phyloP scores from a whole-genome alignment of 1,140 invertebrate species.

The Tribolium madens region DNA sequence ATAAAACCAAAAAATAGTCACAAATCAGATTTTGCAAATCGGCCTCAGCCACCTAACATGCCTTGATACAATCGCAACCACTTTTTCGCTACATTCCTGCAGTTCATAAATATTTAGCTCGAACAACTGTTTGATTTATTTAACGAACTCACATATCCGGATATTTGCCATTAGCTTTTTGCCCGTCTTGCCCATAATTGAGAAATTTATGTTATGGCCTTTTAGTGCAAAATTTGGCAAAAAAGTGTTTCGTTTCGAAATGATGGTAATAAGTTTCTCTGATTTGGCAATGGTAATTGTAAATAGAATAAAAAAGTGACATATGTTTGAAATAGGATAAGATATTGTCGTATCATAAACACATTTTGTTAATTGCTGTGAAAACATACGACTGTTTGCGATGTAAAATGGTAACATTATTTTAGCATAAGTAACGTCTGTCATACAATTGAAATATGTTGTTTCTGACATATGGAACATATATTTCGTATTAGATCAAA shows the following conservation, averaged over 20 bases:
- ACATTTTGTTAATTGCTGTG: conserved; percentile 54
- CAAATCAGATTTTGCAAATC: neutral
- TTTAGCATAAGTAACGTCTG: conserved; percentile 49
- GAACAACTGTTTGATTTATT: conserved; percentile 53
- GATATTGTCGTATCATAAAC: conserved; percentile 53
- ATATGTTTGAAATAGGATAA: conserved; percentile 57
- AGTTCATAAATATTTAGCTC: conserved; percentile 55
- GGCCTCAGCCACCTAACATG: conserved; percentile 47
- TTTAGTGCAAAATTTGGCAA: conserved; percentile 1
- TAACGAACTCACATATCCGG: conserved; percentile 50
- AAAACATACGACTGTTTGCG: conserved; percentile 52
- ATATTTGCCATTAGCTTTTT: conserved; percentile 51
- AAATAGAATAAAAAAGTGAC: conserved; percentile 49
- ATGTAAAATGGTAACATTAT: conserved; percentile 51
- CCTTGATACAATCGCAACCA: conserved; percentile 50
- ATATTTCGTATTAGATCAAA: conserved; percentile 48
- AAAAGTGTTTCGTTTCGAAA: neutral
- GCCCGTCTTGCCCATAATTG: conserved; percentile 31
- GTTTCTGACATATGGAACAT: conserved; percentile 54
- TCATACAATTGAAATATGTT: conserved; percentile 52
- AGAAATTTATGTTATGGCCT: conserved; percentile 11
- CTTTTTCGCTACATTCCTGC: conserved; percentile 53
- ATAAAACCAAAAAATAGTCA: neutral
- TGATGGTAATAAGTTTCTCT: neutral
- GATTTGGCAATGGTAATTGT: conserved; percentile 4